A percentile compares a stretch with the other conserved stretches of the same genome.
phyloP scores from a whole-genome alignment of 1,140 invertebrate genomes.

The Venustaconcha ellipsiformis region DNA sequence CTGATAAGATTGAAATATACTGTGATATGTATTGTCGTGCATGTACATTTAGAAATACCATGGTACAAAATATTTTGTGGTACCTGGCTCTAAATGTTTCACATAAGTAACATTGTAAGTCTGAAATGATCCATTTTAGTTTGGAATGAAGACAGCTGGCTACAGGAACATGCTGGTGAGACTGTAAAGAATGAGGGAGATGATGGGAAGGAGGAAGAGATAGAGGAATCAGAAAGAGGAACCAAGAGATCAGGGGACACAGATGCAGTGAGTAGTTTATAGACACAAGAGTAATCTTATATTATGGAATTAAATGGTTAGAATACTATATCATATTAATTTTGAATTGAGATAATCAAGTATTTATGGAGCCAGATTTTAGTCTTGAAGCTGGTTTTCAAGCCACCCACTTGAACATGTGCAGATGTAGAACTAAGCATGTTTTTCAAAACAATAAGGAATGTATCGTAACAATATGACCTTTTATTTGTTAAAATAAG shows the following conservation, averaged over 20 bases:
- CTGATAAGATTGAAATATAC: neutral
- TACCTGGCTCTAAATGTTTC: neutral
- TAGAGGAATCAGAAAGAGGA: slow-evolving; percentile 19
- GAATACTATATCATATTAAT: no score
- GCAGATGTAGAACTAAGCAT: no score
- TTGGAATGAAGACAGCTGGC: slow-evolving; percentile 97
- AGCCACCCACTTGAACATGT: no score
- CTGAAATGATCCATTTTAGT: slow-evolving; percentile 71
- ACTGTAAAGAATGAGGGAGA: slow-evolving; percentile 63
- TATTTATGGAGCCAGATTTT: no score
- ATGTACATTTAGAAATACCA: neutral
- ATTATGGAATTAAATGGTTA: no score
- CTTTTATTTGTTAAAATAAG: no score
- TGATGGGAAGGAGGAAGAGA: slow-evolving; percentile 47
- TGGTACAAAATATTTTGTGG: neutral
- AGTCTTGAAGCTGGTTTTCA: no score
- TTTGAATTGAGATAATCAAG: no score
- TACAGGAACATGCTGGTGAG: slow-evolving; percentile 79
- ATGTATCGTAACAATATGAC: no score
- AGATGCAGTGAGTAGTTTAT: slow-evolving; percentile 38
- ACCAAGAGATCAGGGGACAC: slow-evolving; percentile 43
- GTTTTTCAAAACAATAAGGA: no score
- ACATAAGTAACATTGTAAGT: neutral
- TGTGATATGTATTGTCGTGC: neutral
- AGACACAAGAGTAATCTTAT: neutral